phyloP scores from a whole-genome alignment of 1,140 invertebrate genomes.

The Camponotus pennsylvanicus region DNA sequence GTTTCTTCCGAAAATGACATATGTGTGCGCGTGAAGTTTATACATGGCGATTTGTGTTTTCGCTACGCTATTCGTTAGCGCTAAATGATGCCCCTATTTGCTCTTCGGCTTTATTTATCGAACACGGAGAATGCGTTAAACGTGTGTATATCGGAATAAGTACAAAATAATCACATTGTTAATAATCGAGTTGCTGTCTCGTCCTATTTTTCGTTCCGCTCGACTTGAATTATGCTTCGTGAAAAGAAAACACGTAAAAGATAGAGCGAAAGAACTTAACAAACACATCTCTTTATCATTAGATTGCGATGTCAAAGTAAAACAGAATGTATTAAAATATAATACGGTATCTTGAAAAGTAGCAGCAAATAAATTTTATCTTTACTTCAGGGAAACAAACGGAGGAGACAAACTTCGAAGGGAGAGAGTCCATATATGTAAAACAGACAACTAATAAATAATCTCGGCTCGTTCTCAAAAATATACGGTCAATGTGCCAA shows the following conservation, averaged over 20 bases:
- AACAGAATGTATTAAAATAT: neutral
- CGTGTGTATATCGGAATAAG: constrained; percentile 28
- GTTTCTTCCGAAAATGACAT: constrained; percentile 35
- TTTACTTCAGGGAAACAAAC: neutral
- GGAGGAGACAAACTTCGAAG: too few species aligned
- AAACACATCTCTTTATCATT: constrained; percentile 14
- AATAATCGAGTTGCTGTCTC: constrained; percentile 7
- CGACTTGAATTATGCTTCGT: neutral
- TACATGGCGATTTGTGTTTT: neutral
- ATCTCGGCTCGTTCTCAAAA: neutral
- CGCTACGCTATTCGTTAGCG: constrained; percentile 16
- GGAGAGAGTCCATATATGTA: neutral
- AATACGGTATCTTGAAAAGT: neutral
- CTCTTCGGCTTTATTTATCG: constrained; percentile 47
- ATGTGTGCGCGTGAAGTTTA: neutral
- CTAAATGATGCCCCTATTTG: constrained; percentile 31
- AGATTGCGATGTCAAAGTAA: neutral
- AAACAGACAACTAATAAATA: constrained; percentile 18
- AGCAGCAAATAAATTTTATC: neutral
- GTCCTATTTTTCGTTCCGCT: neutral
- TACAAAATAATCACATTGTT: constrained; percentile 21
- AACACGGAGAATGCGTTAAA: constrained; percentile 43
- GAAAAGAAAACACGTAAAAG: neutral
- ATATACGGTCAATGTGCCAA: constrained; percentile 25
- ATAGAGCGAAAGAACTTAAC: neutral